phyloP scores from a whole-genome alignment of 2,888 invertebrate genomes.

The Platynereis dumerilii region DNA sequence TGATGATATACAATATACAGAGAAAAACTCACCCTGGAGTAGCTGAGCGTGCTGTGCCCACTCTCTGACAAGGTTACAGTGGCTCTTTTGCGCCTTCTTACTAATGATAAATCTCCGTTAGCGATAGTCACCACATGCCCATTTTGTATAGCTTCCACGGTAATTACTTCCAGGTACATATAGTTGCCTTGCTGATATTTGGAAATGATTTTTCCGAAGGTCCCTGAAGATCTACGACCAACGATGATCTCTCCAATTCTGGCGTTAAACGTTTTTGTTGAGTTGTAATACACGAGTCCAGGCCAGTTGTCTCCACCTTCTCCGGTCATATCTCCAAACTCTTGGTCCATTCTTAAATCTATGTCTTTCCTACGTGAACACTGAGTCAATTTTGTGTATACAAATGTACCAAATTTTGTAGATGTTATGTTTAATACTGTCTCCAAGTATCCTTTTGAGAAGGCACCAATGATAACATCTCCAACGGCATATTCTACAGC shows the following conservation, averaged over 20 bases:
- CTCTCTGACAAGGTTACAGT: slow-evolving; percentile 6
- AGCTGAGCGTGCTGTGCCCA: neutral
- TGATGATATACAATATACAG: no score
- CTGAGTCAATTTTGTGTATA: neutral
- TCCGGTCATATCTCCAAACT: neutral
- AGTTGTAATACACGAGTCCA: neutral
- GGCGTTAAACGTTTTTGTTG: neutral
- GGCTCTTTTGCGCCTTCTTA: neutral
- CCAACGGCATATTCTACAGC: neutral
- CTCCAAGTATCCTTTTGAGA: neutral
- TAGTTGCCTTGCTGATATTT: neutral
- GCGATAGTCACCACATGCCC: neutral
- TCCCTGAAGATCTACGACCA: neutral
- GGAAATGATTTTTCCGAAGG: neutral
- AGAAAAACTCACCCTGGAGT: no score
- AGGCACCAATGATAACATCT: neutral
- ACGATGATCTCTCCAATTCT: neutral
- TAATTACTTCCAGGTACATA: neutral
- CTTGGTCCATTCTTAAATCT: neutral
- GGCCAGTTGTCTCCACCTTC: slow-evolving; percentile 11
- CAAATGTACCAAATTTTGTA: slow-evolving; percentile 3
- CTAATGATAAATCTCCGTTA: neutral
- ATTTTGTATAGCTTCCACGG: neutral
- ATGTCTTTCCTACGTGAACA: neutral
- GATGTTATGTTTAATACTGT: neutral